Base-by-base conservation (phyloP, 2,797 vertebrate species). In the Bucorvus abyssinicus region DNA sequence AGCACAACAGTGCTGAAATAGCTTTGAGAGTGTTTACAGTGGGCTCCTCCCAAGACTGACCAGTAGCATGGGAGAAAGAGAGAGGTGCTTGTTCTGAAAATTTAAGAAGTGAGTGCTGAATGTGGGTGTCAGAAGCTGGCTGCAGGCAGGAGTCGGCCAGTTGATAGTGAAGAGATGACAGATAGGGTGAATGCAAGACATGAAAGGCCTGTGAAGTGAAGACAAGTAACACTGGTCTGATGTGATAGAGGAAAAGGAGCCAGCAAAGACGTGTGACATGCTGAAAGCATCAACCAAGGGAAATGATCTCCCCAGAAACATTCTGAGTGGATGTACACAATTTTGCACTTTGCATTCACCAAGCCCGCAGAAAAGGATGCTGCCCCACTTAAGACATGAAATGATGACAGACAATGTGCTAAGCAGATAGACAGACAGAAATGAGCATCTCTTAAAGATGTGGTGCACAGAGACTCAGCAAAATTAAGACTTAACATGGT, bases 61-160 rank as follows among this genome's bases (percentile, higher is more conserved):
- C 20, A 55, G 69, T 18, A 68, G 40, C 32, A 50, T 10, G 10
- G 40, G 59, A 81, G 52, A 77, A 34, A 59, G 30, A 75, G 26
- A 88, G 74, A 91, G 34, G 47, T 85, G 75, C 13, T 86, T 74
- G 60, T 68, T 64, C 74, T 93, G 69, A 87, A 91, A 94, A 67
- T 52, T 45, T 84, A 67, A 65, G 55, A 88, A 93, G 87, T 83
- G 71, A 75, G 92, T 89, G 93, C 64, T 93, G 93, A 94, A 89
- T 27, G 71, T 26, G 36, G 52, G 52, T 77, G 78, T 93, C 7
- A 23, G 67, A 90, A 82, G 23, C 13, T 56, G n/a, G 60, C 67
- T 94, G 75, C 44, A 77, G 60, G 64, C 81, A 89, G 53, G 56
- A 87, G 47, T 26, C 6, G 3, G 24, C 29, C 71, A 90, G 63